These are phyloP conservation scores for Sphaerophoria rueppellii DNA, from an alignment of 2,888 invertebrate species.

Conservation along the genomic window DNA sequence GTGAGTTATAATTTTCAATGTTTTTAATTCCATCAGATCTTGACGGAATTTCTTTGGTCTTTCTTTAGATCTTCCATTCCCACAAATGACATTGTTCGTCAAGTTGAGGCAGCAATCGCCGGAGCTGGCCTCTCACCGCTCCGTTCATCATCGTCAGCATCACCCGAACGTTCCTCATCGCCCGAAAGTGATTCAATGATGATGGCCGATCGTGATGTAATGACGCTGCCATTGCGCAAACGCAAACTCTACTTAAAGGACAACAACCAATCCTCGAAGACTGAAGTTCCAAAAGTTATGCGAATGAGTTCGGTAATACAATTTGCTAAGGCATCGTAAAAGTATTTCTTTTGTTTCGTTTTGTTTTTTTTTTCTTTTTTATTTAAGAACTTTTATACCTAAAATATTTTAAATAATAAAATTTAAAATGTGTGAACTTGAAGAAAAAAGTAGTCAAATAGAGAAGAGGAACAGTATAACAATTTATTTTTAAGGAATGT, in stretches of 20 bases:
- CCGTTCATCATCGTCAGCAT: conserved; percentile 83
- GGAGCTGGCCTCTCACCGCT: conserved; percentile 85
- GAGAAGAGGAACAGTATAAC: conserved; percentile 16
- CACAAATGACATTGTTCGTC: conserved; percentile 83
- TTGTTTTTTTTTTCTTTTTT: conserved; percentile 7
- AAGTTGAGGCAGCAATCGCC: conserved; percentile 86
- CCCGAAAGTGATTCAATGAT: conserved; percentile 84
- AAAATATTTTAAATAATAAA: neutral
- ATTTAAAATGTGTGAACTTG: neutral
- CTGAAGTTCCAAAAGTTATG: conserved; percentile 78
- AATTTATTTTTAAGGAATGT: conserved; percentile 31
- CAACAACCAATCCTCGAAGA: conserved; percentile 83
- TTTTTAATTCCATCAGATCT: neutral
- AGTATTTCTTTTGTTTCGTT: neutral
- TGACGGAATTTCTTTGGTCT: neutral
- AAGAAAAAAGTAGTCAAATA: conserved; percentile 14
- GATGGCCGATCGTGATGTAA: conserved; percentile 84
- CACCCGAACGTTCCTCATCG: conserved; percentile 83
- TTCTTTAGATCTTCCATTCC: conserved; percentile 78
- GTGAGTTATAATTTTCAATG: conserved; percentile 75
- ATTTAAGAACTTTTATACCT: neutral
- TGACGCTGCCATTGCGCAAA: conserved; percentile 90
- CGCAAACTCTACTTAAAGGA: conserved; percentile 89
- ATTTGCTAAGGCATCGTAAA: conserved; percentile 89
- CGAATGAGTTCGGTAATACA: conserved; percentile 91